Evolutionary conservation across 2,113 vertebrate species (phyloP), one percentile per base, ranked within the genome.

Genomic region (Callithrix jacchus): DNA sequence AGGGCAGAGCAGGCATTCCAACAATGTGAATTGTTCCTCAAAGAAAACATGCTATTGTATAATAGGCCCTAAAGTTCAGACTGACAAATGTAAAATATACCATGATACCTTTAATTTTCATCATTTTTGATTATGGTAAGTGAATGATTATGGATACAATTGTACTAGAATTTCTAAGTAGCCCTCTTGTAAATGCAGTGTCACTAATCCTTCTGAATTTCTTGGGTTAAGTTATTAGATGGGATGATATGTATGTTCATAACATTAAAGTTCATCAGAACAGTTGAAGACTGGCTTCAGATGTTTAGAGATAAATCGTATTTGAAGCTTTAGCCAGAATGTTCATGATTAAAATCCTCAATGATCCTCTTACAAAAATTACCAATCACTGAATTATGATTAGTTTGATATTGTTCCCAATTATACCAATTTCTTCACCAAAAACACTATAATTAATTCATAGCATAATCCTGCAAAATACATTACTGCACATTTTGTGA

Each of bases 81-180:
- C 27, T 76, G 21, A 61, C 54, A 32, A 54, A 80, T 80, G 21
- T 79, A 89, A 92, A 93, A 54, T 95, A 45, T 82, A 13, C 6
- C 25, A 58, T 17, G 0, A 4, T 83, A 56, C 35, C 4, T 87
- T 70, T 76, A 27, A 77, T 70, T 64, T 95, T 58, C 93, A 35
- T 91, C 42, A 76, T 87, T 94, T 96, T 64, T 90, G 77, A 91
- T 56, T 89, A 66, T 4, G 73, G 0, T 84, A n/a, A 92, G 74
- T 79, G 27, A 80, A 30, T 37, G 42, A 45, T 64, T 56, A 10
- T 42, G 1, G 0, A 6, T 56, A 66, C 3, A 74, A 30, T 40
- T 74, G 10, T 89, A 14, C 40, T 93, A 74, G 7, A 66, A 58
- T 77, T 81, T 96, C 74, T 58, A 45, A 47, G 16, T 37, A 82